Percentiles rank a stretch among this genome's conserved stretches.
Conservation (phyloP, 2,113 vertebrate species). For the Scomber japonicus region DNA sequence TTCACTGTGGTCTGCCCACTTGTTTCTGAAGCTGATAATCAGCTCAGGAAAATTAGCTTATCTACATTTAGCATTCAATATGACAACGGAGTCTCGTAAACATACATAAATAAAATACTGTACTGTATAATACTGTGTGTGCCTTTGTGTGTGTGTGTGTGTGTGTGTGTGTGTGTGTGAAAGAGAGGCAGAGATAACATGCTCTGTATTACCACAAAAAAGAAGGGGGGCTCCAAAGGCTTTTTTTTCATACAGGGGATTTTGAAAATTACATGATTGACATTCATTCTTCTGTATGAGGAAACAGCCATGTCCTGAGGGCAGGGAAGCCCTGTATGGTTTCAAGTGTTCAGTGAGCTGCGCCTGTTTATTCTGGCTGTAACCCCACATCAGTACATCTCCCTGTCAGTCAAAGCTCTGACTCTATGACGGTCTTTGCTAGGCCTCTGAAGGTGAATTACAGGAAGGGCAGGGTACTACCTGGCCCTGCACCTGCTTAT, state of each 20-base stretch:
- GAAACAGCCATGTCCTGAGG: conserved; percentile 45
- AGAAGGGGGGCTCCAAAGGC: neutral
- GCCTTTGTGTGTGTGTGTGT: conserved; percentile 24
- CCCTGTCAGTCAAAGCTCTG: conserved; percentile 74
- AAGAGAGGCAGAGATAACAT: conserved; percentile 1
- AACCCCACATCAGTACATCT: conserved; percentile 60
- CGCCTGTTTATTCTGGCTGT: conserved; percentile 65
- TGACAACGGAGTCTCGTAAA: conserved; percentile 68
- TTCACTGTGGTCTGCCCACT: conserved; percentile 64
- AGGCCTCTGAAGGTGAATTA: conserved; percentile 56
- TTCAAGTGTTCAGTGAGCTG: conserved; percentile 63
- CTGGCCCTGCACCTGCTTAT: conserved; percentile 32
- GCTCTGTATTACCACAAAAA: conserved; percentile 21
- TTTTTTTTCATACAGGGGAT: conserved; percentile 27
- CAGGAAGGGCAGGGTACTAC: conserved; percentile 32
- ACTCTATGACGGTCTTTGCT: conserved; percentile 18
- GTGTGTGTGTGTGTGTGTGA: conserved; percentile 17
- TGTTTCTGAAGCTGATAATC: conserved; percentile 76
- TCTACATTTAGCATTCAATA: conserved; percentile 74
- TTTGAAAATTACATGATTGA: conserved; percentile 71
- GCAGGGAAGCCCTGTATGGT: conserved; percentile 46
- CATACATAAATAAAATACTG: conserved; percentile 54
- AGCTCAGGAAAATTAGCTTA: conserved; percentile 77
- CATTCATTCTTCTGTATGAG: conserved; percentile 48
- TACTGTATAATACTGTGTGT: conserved; percentile 20